These are phyloP conservation scores for Margarornis squamiger DNA, from an alignment of 2,797 vertebrate genomes.

Conservation along the genomic window DNA sequence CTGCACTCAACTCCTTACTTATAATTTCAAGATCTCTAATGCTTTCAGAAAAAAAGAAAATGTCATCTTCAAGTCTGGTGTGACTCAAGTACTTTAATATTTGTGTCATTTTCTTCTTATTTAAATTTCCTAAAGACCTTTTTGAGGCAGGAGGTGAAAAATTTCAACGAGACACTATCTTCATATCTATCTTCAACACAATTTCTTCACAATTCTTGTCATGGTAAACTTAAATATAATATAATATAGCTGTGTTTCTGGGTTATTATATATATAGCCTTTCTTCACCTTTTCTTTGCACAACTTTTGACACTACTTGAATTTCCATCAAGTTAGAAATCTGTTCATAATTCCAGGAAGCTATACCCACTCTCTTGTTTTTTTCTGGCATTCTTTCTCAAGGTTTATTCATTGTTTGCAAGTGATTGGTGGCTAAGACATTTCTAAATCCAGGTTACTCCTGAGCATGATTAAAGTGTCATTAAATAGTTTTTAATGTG, in stretches of 20 bases:
- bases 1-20: neutral
- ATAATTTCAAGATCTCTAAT: neutral
- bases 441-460: conserved; percentile 44
- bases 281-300: conserved; percentile 41
- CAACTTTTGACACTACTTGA: conserved; percentile 32
- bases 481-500: conserved; percentile 43
- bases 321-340: conserved; percentile 44
- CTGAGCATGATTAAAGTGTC: conserved; percentile 5
- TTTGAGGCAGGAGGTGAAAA: conserved; percentile 9
- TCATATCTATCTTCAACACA: conserved; percentile 6
- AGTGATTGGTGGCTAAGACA: conserved; percentile 10
- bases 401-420: conserved; percentile 45
- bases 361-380: conserved; percentile 15
- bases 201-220: conserved; percentile 43
- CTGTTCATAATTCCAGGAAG: conserved; percentile 53
- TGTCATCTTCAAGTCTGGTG: neutral
- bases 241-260: neutral
- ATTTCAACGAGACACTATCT: neutral
- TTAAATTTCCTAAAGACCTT: conserved; percentile 27
- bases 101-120: conserved; percentile 20
- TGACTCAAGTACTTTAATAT: neutral
- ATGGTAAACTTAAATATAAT: conserved; percentile 13
- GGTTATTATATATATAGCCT: neutral
- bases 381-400: conserved; percentile 47
- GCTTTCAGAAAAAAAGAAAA: conserved; percentile 6